A percentile compares a stretch with the other conserved stretches of the same genome.
These are phyloP conservation scores for Mechanitis messenoides DNA, from an alignment of 2,888 invertebrate genomes.

Conservation along the genomic window DNA sequence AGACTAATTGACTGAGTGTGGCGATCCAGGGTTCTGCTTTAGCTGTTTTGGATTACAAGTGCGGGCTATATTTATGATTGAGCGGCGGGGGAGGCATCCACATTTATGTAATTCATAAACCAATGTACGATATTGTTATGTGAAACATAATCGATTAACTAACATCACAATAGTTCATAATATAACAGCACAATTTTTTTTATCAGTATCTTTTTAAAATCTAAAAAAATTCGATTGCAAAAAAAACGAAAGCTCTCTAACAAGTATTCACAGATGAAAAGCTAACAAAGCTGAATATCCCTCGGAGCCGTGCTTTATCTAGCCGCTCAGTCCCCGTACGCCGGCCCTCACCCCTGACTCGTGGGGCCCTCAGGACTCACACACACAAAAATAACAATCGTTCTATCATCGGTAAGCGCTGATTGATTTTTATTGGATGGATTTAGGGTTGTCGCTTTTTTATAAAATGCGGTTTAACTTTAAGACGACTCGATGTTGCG, in stretches of 20 bases:
- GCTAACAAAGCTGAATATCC: conserved; percentile 5
- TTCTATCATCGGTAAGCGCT: conserved; percentile 46
- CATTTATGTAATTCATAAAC: not conserved
- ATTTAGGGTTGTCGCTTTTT: conserved; percentile 46
- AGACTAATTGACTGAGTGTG: conserved; percentile 52
- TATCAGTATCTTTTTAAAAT: not conserved
- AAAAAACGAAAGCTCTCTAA: not conserved
- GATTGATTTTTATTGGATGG: conserved; percentile 69
- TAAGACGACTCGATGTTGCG: not conserved
- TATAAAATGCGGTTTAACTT: not conserved
- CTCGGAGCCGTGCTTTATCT: conserved; percentile 30
- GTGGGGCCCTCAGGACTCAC: conserved; percentile 14
- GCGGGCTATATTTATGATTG: conserved; percentile 4
- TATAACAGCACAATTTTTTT: too few species aligned
- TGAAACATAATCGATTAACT: too few species aligned
- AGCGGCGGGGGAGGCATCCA: not conserved
- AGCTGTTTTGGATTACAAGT: conserved; percentile 25
- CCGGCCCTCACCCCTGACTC: conserved; percentile 5
- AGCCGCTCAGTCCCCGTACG: conserved; percentile 12
- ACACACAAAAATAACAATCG: conserved; percentile 23
- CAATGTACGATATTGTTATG: too few species aligned
- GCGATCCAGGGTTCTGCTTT: conserved; percentile 27
- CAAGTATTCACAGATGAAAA: conserved; percentile 4
- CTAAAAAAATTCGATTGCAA: not conserved
- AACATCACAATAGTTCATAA: too few species aligned